These are phyloP conservation scores for Enteromius fasciolatus DNA, from an alignment of 2,797 vertebrate species.

Conservation along the genomic window DNA sequence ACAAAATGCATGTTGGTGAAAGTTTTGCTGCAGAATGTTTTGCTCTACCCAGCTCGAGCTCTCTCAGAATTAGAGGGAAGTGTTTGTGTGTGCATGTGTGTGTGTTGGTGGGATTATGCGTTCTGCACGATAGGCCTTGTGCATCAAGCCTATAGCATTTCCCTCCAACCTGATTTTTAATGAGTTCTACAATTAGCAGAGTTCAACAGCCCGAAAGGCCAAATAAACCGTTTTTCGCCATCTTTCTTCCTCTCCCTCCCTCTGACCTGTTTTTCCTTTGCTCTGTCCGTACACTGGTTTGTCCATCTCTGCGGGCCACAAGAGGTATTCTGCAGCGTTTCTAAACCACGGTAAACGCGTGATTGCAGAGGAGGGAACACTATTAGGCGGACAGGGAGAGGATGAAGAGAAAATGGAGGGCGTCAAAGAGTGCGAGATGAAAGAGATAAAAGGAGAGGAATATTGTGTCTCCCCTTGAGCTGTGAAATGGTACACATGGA, in stretches of 20 bases:
- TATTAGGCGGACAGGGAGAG: constrained; percentile 51
- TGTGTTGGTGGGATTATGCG: constrained; percentile 78
- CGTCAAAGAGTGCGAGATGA: constrained; percentile 45
- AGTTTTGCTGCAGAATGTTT: constrained; percentile 69
- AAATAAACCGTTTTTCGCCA: constrained; percentile 62
- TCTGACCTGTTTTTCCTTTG: constrained; percentile 19
- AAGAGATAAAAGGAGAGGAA: constrained; percentile 52
- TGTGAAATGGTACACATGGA: constrained; percentile 55
- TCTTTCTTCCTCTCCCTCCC: neutral
- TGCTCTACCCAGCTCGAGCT: constrained; percentile 51
- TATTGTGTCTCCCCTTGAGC: constrained; percentile 53
- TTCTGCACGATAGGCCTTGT: constrained; percentile 83
- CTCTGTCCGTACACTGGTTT: neutral
- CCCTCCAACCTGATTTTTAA: constrained; percentile 79
- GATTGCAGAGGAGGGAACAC: constrained; percentile 29
- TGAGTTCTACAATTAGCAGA: constrained; percentile 82
- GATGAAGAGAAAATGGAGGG: constrained; percentile 54
- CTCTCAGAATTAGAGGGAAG: constrained; percentile 46
- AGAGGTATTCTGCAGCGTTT: constrained; percentile 29
- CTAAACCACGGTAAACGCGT: constrained; percentile 35
- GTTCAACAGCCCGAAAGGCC: constrained; percentile 76
- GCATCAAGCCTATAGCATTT: constrained; percentile 78
- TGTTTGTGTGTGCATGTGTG: constrained; percentile 60
- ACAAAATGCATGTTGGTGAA: constrained; percentile 74
- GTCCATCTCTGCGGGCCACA: constrained; percentile 8